Percentiles rank a stretch among this genome's conserved stretches.
These are phyloP conservation scores for Aleiodes leptofemur DNA, from an alignment of 2,888 invertebrate species.

Conservation along the genomic window DNA sequence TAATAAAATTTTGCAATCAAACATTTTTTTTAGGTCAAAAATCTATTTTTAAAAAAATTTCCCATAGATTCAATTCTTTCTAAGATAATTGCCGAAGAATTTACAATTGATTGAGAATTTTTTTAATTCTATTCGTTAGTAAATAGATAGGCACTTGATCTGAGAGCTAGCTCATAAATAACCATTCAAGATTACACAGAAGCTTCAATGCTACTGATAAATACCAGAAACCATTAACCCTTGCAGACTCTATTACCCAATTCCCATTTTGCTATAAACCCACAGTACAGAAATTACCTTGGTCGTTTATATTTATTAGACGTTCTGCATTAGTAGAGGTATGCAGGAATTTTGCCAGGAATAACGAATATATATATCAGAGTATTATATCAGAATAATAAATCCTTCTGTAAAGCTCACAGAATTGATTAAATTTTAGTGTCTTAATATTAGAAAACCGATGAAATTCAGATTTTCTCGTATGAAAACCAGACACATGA, in stretches of 20 bases:
- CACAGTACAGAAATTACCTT: conserved; percentile 1
- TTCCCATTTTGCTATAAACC: conserved; percentile 13
- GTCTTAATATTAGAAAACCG: no score
- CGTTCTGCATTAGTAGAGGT: background rate
- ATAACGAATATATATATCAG: background rate
- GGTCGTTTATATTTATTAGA: conserved; percentile 12
- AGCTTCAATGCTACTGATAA: conserved; percentile 58
- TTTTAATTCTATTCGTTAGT: no score
- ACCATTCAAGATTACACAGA: conserved; percentile 54
- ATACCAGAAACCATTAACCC: conserved; percentile 61
- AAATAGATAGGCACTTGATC: conserved; percentile 2
- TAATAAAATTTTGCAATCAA: no score
- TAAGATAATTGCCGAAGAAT: no score
- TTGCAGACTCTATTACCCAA: conserved; percentile 46
- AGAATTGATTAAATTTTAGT: no score
- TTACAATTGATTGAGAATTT: no score
- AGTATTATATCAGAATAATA: background rate
- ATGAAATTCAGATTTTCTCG: no score
- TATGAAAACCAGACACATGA: no score
- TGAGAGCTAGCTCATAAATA: conserved; percentile 55
- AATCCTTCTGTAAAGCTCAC: background rate
- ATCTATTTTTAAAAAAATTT: no score
- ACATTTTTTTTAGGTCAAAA: no score
- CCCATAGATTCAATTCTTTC: no score
- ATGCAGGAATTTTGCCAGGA: background rate